Percentiles rank a stretch among this genome's conserved stretches.
Conservation (phyloP, 2,797 vertebrate genomes). For the Clarias laeviceps region DNA sequence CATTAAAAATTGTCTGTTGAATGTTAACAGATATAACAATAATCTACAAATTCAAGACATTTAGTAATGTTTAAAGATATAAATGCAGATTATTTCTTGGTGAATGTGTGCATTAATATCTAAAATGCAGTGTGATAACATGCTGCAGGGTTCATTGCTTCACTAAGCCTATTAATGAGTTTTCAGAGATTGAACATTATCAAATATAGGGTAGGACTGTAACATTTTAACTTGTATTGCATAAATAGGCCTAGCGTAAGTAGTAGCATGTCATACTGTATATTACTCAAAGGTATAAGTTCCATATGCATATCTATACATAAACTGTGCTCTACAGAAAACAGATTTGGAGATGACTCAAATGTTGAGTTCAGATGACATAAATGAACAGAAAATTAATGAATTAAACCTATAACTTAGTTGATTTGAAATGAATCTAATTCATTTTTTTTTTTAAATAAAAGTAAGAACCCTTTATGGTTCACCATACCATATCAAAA, state of each 20-base stretch:
- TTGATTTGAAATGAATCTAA: background rate
- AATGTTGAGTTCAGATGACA: background rate
- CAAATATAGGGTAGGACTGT: background rate
- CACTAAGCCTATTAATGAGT: background rate
- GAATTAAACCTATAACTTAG: background rate
- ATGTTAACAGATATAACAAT: background rate
- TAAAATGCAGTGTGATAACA: background rate
- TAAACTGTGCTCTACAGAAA: background rate
- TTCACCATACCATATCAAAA: background rate
- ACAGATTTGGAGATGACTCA: background rate
- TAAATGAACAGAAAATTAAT: too few species aligned
- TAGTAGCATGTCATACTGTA: background rate
- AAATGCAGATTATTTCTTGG: background rate
- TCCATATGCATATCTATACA: background rate
- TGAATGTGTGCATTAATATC: background rate
- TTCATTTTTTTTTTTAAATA: background rate
- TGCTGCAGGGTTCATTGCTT: background rate
- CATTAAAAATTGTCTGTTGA: background rate
- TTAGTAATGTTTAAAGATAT: background rate
- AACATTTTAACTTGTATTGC: background rate
- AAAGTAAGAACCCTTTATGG: background rate
- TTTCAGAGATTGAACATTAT: too few species aligned
- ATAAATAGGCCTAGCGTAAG: background rate
- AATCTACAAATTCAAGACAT: background rate
- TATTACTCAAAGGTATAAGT: background rate